These are phyloP conservation scores for Chaitophorus viminalis DNA, from an alignment of 2,888 invertebrate species.

Conservation along the genomic window DNA sequence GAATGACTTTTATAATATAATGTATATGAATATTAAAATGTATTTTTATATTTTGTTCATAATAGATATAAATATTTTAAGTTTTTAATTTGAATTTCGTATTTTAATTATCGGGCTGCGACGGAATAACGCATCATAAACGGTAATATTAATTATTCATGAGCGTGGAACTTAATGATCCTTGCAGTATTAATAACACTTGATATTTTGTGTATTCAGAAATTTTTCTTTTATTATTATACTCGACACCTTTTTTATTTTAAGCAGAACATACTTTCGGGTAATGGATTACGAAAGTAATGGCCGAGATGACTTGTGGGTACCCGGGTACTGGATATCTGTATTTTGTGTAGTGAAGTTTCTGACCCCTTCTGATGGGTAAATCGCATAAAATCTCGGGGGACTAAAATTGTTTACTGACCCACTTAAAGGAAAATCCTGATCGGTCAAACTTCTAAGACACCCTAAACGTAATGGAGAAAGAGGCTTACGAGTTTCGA, in stretches of 20 bases:
- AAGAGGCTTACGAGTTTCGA: background rate
- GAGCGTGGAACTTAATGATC: background rate
- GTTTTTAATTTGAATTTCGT: background rate
- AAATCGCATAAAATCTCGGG: background rate
- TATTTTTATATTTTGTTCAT: too few relatives aligned
- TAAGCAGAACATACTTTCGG: background rate
- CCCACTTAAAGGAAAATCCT: conserved; percentile 1
- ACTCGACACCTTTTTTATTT: background rate
- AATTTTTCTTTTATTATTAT: background rate
- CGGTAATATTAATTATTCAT: background rate
- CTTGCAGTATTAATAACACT: background rate
- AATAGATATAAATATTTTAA: too few relatives aligned
- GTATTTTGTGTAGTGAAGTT: background rate
- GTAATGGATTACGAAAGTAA: conserved; percentile 1
- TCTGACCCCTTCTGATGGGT: background rate
- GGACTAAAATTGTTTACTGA: conserved; percentile 19
- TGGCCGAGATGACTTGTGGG: background rate
- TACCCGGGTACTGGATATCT: background rate
- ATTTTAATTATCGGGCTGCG: background rate
- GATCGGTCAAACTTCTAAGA: conserved; percentile 32
- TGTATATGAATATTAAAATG: background rate
- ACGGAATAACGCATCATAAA: background rate
- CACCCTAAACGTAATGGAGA: conserved; percentile 21
- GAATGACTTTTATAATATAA: too few relatives aligned
- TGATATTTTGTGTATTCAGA: background rate